These are phyloP conservation scores for Phalacrocorax brasilianus DNA, from an alignment of 2,113 vertebrate species.

Conservation along the genomic window DNA sequence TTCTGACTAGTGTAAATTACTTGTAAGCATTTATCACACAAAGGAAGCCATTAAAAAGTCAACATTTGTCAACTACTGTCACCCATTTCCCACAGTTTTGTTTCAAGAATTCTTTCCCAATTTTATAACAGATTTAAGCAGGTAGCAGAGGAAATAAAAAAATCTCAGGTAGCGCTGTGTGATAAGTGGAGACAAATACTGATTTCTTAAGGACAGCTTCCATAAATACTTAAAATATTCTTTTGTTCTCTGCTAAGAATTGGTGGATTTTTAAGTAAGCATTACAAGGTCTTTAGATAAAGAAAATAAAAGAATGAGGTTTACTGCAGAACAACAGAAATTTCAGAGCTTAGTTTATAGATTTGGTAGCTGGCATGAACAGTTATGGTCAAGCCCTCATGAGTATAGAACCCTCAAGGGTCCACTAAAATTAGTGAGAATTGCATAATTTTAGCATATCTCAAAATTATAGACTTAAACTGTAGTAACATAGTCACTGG, in stretches of 20 bases:
- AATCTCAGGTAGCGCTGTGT: not conserved
- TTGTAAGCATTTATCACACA: not conserved
- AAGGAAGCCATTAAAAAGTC: not conserved
- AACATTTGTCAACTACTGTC: not conserved
- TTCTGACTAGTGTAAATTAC: not conserved
- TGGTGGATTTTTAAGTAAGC: not conserved
- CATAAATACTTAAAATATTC: not conserved
- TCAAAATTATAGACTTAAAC: not conserved
- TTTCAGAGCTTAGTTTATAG: not conserved
- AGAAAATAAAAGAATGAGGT: not conserved
- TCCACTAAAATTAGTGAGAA: not conserved
- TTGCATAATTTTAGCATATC: not conserved
- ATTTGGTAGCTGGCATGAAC: not conserved
- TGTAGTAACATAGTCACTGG: not conserved
- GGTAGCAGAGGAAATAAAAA: not conserved
- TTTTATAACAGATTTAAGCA: not conserved
- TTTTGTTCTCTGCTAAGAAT: not conserved
- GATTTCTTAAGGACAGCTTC: not conserved
- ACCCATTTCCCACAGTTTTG: not conserved
- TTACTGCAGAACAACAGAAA: not conserved
- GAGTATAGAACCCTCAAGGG: not conserved
- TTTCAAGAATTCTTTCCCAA: not conserved
- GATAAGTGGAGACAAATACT: not conserved
- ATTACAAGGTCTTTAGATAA: not conserved
- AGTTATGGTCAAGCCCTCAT: not conserved